Base-by-base conservation (phyloP, 2,888 invertebrate genomes). In the Tipula confusa region DNA sequence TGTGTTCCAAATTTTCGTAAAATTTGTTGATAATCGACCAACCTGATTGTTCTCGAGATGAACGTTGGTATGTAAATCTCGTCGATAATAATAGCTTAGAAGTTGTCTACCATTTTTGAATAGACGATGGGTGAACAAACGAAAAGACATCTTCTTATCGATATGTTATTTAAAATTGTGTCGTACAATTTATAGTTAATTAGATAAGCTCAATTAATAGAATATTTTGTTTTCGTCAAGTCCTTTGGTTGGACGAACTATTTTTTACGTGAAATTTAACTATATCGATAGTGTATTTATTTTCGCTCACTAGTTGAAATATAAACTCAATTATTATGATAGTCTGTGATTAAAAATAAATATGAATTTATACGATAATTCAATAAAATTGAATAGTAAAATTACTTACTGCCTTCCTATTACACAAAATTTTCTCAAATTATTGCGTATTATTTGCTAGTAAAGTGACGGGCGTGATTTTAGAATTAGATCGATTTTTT, bases 71-170 rank as follows among this genome's bases (percentile, higher is more conserved):
- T 90, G 90, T 87, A 91, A 89, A 85, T 91, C 89, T 87, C 91
- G 89, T 87, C 89, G 91, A 88, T 90, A 90, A 9, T 64, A 64
- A 85, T 90, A 88, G 86, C 89, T 89, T 86, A 92, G 87, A 86
- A 91, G 88, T 86, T 88, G 88, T 88, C 91, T 91, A 92, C 92
- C 92, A 92, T 93, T 91, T 91, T 91, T 92, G 86, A 91, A 89
- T 84, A 92, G 89, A 87, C 92, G 91, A 85, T 88, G 88, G 84
- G 91, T 91, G 82, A 92, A 87, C 85, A 91, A 89, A 86, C 92
- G 90, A 86, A 92, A 89, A 87, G 92, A 92, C 92, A 92, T 92
- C 87, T 89, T 89, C 79, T 84, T 83, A 24, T 33, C 28, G 13
- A 28, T 36, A 24, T 18, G 1, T 24, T 38, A 38, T 82, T 29